These are phyloP conservation scores for Mythimna lalbum DNA, from an alignment of 2,888 invertebrate species.

Conservation along the genomic window DNA sequence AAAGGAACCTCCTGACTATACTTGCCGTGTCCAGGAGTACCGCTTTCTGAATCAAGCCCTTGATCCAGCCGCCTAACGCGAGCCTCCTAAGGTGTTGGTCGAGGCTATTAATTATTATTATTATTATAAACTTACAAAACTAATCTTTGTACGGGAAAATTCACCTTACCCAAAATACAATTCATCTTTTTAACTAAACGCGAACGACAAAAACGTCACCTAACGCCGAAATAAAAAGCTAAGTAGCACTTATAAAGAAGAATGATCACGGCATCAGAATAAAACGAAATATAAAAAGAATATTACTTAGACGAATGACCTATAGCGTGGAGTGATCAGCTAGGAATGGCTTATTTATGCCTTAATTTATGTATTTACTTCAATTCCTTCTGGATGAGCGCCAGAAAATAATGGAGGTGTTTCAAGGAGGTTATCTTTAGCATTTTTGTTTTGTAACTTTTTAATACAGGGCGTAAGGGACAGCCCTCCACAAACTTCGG, in stretches of 20 bases:
- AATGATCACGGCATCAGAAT: slow-evolving; percentile 32
- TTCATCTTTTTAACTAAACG: slow-evolving; percentile 2
- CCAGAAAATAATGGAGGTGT: slow-evolving; percentile 19
- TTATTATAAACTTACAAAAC: too few species aligned
- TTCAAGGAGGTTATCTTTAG: background rate
- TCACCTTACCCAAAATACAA: background rate
- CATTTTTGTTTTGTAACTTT: background rate
- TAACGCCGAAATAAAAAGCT: slow-evolving; percentile 29
- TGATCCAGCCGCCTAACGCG: too few species aligned
- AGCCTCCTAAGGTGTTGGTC: too few species aligned
- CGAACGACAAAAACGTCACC: slow-evolving; percentile 1
- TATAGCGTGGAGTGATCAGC: slow-evolving; percentile 43
- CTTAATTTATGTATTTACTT: slow-evolving; percentile 25
- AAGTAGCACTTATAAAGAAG: slow-evolving; percentile 36
- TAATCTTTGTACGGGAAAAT: background rate
- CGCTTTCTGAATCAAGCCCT: too few species aligned
- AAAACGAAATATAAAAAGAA: slow-evolving; percentile 41
- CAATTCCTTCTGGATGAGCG: slow-evolving; percentile 26
- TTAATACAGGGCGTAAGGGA: too few species aligned
- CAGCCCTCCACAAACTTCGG: too few species aligned
- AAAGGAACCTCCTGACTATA: too few species aligned
- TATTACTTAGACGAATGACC: slow-evolving; percentile 41
- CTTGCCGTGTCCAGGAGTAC: too few species aligned
- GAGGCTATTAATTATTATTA: too few species aligned
- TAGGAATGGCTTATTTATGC: slow-evolving; percentile 37